These are phyloP conservation scores for Endotricha flammealis DNA, from an alignment of 2,888 invertebrate genomes.

Conservation along the genomic window DNA sequence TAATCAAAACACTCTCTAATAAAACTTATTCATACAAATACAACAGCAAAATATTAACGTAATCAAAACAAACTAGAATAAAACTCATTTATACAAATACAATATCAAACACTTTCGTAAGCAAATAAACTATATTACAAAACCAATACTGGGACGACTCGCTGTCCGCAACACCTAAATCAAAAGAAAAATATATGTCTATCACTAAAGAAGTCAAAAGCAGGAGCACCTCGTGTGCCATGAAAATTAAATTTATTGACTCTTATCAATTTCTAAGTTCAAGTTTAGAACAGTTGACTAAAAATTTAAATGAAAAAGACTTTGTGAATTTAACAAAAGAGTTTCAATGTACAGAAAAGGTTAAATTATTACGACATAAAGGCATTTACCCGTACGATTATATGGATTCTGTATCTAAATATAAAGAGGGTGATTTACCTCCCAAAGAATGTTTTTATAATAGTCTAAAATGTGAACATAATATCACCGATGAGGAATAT, in stretches of 20 bases:
- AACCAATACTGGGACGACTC: no score
- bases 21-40: no score
- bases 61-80: conserved; percentile 12
- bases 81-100: conserved; percentile 11
- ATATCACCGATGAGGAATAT: no score
- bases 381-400: conserved; percentile 17
- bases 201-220: conserved; percentile 3
- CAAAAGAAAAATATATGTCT: conserved; percentile 4
- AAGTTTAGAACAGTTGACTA: conserved; percentile 6
- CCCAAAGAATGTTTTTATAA: conserved; percentile 15
- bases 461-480: conserved; percentile 9
- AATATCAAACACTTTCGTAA: no score
- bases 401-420: conserved; percentile 13
- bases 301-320: background rate
- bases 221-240: background rate
- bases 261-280: conserved; percentile 3
- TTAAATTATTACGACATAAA: background rate
- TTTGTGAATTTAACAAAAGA: background rate
- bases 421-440: conserved; percentile 15
- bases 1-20: no score
- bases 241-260: conserved; percentile 4
- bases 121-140: no score
- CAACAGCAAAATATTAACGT: no score
- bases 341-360: background rate
- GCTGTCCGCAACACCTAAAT: conserved; percentile 2